Evolutionary conservation across 2,113 vertebrate species (phyloP).

Genomic region (Mormoops blainvillei): DNA sequence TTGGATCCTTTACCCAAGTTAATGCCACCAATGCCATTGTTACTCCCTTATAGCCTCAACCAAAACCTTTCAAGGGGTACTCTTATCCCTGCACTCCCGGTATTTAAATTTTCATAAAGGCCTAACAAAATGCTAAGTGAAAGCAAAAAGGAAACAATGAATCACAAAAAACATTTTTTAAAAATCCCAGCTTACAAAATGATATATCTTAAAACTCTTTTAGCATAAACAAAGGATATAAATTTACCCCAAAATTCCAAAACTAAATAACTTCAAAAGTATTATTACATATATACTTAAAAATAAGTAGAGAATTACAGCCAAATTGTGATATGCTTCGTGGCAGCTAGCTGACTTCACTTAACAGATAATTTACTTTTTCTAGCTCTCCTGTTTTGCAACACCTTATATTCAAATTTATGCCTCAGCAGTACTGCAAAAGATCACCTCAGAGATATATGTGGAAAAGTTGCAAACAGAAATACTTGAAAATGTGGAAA

Average conservation of each 20-base stretch:
- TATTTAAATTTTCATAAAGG: neutral
- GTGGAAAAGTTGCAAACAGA: neutral
- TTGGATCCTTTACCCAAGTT: neutral
- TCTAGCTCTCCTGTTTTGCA: neutral
- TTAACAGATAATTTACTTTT: neutral
- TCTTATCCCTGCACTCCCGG: neutral
- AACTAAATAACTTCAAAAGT: neutral
- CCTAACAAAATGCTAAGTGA: neutral
- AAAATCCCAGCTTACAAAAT: neutral
- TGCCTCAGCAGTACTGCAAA: neutral
- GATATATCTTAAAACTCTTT: neutral
- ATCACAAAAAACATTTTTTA: neutral
- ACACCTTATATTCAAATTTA: constrained; percentile 31
- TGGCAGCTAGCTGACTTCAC: neutral
- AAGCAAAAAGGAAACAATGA: neutral
- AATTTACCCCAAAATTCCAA: neutral
- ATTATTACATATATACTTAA: neutral
- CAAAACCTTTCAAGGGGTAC: neutral
- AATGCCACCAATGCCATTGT: neutral
- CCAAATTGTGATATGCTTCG: neutral
- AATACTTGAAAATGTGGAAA: constrained; percentile 40
- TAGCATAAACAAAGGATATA: neutral
- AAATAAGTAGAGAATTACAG: neutral
- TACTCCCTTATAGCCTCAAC: neutral
- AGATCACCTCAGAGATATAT: neutral